Conservation (phyloP, 64 coral and sea anemone genomes). For the Catalaphyllia jardinei region DNA sequence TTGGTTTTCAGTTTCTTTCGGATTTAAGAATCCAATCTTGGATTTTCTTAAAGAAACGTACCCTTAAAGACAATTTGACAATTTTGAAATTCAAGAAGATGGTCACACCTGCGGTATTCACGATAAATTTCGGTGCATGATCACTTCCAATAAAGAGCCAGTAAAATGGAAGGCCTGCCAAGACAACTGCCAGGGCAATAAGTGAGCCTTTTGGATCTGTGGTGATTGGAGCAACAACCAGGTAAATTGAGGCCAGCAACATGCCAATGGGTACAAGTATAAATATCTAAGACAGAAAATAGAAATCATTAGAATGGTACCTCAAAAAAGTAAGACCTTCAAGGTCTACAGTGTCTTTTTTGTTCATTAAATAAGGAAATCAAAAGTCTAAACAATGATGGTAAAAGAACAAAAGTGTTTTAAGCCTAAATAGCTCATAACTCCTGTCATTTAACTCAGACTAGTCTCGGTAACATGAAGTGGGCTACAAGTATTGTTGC, state of each 20-base stretch:
- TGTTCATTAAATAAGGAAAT: too few species aligned
- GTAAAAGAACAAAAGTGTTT: too few species aligned
- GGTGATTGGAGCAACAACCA: slow-evolving; percentile 67
- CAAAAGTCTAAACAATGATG: too few species aligned
- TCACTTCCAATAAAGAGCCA: slow-evolving; percentile 43
- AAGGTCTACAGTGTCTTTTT: too few species aligned
- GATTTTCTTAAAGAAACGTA: too few species aligned
- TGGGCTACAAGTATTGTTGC: too few species aligned
- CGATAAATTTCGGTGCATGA: slow-evolving; percentile 39
- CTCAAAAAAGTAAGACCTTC: too few species aligned
- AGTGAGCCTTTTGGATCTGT: slow-evolving; percentile 55
- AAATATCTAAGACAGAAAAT: slow-evolving; percentile 1
- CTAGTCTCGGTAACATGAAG: too few species aligned
- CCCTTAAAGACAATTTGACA: not conserved
- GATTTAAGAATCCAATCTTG: too few species aligned
- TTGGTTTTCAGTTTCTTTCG: too few species aligned
- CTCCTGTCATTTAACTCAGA: too few species aligned
- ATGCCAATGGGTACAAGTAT: slow-evolving; percentile 53
- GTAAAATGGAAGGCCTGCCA: slow-evolving; percentile 70
- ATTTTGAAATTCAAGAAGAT: not conserved
- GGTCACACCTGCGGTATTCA: slow-evolving; percentile 33
- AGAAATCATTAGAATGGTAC: not conserved
- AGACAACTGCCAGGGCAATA: slow-evolving; percentile 46
- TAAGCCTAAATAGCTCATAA: too few species aligned
- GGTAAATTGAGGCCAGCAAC: slow-evolving; percentile 60